Evolutionary conservation across 2,797 vertebrate genomes (phyloP).

Genomic region (Pelodytes ibericus): DNA sequence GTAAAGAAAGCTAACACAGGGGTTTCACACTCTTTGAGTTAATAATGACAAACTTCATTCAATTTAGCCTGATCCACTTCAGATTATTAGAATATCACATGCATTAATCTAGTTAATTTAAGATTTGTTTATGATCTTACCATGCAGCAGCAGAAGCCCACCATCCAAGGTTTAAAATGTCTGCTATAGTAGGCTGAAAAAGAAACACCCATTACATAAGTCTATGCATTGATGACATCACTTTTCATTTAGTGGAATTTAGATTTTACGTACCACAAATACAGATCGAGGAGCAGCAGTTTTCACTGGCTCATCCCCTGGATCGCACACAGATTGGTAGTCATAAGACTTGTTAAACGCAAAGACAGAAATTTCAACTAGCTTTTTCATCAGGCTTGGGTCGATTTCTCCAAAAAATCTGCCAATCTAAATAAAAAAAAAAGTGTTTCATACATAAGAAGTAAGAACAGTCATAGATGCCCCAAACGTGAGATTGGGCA

Average conservation of each 20-base stretch:
- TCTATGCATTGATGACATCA: not conserved
- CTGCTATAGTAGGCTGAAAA: conserved; percentile 88
- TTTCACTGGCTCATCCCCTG: conserved; percentile 87
- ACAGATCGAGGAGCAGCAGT: conserved; percentile 87
- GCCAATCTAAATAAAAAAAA: conserved; percentile 79
- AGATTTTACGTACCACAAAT: conserved; percentile 81
- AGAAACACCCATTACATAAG: not conserved
- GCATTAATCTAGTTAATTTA: no score
- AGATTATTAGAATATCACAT: no score
- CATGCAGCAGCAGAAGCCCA: conserved; percentile 94
- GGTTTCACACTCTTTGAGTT: no score
- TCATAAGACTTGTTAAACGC: conserved; percentile 96
- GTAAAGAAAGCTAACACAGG: no score
- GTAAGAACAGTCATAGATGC: no score
- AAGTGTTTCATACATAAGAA: not conserved
- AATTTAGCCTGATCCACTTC: no score
- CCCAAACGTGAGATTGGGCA: no score
- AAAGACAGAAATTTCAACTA: conserved; percentile 90
- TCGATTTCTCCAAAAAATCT: conserved; percentile 98
- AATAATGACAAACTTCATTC: no score
- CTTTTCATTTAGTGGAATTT: not conserved
- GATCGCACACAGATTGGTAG: conserved; percentile 95
- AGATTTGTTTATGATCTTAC: conserved; percentile 77
- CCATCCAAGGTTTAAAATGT: conserved; percentile 93
- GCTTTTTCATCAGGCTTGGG: conserved; percentile 89